Evolutionary conservation across 2,113 vertebrate species (phyloP).

Genomic region (Trachemys scripta): DNA sequence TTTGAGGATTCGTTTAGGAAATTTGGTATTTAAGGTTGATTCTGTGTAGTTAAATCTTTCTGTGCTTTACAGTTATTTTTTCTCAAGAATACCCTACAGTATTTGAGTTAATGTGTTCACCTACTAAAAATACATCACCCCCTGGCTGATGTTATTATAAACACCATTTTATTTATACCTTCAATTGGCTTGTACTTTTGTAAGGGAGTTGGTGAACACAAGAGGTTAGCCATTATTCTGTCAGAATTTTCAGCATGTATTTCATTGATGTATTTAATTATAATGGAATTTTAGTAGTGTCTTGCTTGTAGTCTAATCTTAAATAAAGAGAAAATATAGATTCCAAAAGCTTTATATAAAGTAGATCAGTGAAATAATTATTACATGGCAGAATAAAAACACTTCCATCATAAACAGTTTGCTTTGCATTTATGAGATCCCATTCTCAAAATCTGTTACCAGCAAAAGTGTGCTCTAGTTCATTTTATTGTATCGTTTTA

Average conservation of each 20-base stretch:
- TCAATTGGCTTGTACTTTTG: not conserved
- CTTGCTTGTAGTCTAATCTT: not conserved
- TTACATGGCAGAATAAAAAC: not conserved
- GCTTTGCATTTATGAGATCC: not conserved
- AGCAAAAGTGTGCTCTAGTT: not conserved
- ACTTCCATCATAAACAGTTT: not conserved
- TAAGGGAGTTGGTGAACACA: not conserved
- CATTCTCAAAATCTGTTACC: not conserved
- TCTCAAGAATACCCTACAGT: not conserved
- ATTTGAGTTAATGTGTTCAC: not conserved
- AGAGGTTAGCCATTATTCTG: not conserved
- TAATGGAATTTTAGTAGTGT: not conserved
- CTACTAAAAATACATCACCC: slow-evolving; percentile 21
- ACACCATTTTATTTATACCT: slow-evolving; percentile 13
- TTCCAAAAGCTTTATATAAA: not conserved
- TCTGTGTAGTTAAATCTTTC: not conserved
- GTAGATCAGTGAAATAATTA: not conserved
- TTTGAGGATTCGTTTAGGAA: slow-evolving; percentile 43
- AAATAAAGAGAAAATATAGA: not conserved
- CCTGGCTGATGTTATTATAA: slow-evolving; percentile 3
- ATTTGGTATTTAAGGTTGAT: slow-evolving; percentile 23
- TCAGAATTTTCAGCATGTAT: not conserved
- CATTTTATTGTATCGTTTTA: not conserved
- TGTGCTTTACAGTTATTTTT: not conserved
- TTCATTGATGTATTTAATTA: not conserved